A percentile compares a stretch with the other conserved stretches of the same genome.
phyloP scores from a whole-genome alignment of 2,797 vertebrate genomes.

The Halcyon leucocephala region DNA sequence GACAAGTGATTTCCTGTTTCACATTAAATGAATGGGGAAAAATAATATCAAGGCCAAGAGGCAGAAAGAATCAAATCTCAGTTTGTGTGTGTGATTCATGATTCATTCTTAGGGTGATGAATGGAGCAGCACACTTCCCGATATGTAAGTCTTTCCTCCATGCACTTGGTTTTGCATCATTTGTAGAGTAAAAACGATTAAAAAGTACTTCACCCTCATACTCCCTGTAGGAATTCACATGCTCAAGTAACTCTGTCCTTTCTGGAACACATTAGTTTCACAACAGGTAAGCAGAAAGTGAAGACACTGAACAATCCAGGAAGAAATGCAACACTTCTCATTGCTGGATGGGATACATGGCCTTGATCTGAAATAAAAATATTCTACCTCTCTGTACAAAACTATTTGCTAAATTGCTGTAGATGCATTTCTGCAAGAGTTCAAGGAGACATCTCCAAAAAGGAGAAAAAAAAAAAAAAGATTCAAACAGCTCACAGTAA shows the following conservation, averaged over 20 bases:
- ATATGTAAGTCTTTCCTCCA: neutral
- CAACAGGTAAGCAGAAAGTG: conserved; percentile 2
- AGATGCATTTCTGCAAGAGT: neutral
- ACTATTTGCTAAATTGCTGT: neutral
- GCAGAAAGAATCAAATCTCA: neutral
- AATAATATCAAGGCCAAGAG: neutral
- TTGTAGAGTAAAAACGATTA: neutral
- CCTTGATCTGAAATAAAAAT: neutral
- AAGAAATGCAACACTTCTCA: neutral
- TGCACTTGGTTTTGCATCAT: conserved; percentile 16
- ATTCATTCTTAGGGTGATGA: neutral
- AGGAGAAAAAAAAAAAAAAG: no score
- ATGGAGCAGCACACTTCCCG: neutral
- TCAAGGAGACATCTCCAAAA: neutral
- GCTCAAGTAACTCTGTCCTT: neutral
- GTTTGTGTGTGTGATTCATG: neutral
- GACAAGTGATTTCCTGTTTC: conserved; percentile 3
- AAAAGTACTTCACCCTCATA: conserved; percentile 1
- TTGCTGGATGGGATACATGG: neutral
- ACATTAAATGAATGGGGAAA: neutral
- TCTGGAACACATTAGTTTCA: conserved; percentile 19
- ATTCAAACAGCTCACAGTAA: neutral
- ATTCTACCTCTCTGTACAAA: neutral
- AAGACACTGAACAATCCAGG: neutral
- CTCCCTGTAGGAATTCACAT: neutral